Evolutionary conservation across 2,797 vertebrate genomes (phyloP), one percentile per base, ranked within the genome.

Genomic region (Brachyrhaphis roseni): DNA sequence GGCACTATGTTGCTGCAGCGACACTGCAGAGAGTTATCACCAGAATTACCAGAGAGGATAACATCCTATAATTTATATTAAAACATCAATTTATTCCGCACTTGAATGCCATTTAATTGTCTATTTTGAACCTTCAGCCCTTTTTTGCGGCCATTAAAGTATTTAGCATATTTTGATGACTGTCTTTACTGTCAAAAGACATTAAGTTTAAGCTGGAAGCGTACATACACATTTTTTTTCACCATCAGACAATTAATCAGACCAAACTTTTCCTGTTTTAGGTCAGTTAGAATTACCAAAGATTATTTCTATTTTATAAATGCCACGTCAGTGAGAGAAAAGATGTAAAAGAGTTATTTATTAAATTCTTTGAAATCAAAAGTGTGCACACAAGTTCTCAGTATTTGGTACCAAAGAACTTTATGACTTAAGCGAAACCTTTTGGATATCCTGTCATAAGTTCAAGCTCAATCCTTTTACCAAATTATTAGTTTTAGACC

Each of bases 1-100:
- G 87, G 88, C 76, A 89, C 55, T 18, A 88, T 91, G 92, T 91
- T 93, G 93, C 92, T 89, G 90, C 91, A 91, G 91, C 55, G 82
- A 94, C 90, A 86, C 78, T 41, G 75, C 45, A n/a, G 78, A 78
- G 91, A 92, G 90, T 94, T 89, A 95, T 93, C 87, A 77, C 88
- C 53, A 72, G 88, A 87, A 92, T 93, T 93, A 92, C 88, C 85
- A 87, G 84, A 90, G 84, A 90, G 88, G 88, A 90, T 89, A 90
- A 92, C 89, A 89, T 90, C 83, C 82, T 85, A 91, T 93, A 86
- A 91, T 91, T 91, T 89, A 93, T 86, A 84, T 84, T 57, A 82
- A 78, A 85, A 88, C 81, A 88, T 89, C 81, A 39, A 10, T 93
- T 84, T 89, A 46, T 79, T 83, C n/a, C 16, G 72, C 78, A 77